A percentile compares a stretch with the other conserved stretches of the same genome.
phyloP scores from a whole-genome alignment of 2,113 vertebrate genomes.

The Ramphastos sulfuratus region DNA sequence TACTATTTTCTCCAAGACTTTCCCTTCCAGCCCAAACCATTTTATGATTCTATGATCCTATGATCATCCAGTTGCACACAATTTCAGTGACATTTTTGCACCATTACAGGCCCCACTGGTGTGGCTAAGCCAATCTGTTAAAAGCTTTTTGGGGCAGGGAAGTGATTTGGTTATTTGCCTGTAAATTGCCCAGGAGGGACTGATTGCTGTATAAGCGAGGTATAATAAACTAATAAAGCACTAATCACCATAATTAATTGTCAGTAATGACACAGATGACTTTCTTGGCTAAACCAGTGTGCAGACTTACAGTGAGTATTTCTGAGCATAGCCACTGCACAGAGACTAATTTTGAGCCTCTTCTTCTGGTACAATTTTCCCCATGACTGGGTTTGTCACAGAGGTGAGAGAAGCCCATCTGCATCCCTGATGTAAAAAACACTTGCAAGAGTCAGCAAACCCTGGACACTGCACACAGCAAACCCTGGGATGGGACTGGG shows the following conservation, averaged over 20 bases:
- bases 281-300: neutral
- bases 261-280: neutral
- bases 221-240: neutral
- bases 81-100: neutral
- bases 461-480: neutral
- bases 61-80: neutral
- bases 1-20: neutral
- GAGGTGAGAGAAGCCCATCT: neutral
- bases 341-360: neutral
- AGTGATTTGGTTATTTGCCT: neutral
- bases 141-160: neutral
- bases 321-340: neutral
- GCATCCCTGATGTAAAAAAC: neutral
- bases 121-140: neutral
- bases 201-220: neutral
- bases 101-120: rapidly evolving
- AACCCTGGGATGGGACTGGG: neutral
- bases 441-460: neutral
- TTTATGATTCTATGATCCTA: too few species aligned
- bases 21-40: neutral
- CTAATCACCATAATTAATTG: neutral
- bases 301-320: neutral
- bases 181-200: neutral
- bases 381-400: neutral
- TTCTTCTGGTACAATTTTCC: neutral